These are phyloP conservation scores for Hedychridium roseum DNA, from an alignment of 2,888 invertebrate genomes.

Conservation along the genomic window DNA sequence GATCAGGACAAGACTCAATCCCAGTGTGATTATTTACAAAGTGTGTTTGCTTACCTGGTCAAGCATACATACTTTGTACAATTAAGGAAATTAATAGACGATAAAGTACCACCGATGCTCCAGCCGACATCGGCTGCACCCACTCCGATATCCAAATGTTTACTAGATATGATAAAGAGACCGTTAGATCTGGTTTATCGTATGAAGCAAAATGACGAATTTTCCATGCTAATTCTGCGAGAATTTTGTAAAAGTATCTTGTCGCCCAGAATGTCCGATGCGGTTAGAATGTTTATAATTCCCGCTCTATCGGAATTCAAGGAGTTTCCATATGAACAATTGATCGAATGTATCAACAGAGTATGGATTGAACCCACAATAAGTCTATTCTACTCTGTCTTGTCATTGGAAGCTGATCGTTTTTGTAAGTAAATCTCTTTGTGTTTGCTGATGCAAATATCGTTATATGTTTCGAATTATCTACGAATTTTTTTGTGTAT, in stretches of 20 bases:
- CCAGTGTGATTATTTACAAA: constrained; percentile 44
- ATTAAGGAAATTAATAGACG: constrained; percentile 75
- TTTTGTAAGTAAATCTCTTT: constrained; percentile 68
- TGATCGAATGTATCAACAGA: constrained; percentile 65
- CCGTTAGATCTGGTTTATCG: constrained; percentile 73
- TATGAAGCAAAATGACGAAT: constrained; percentile 60
- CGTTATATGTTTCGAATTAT: not conserved
- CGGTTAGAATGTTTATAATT: constrained; percentile 75
- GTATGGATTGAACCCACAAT: constrained; percentile 66
- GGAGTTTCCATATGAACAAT: constrained; percentile 65
- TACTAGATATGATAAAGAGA: constrained; percentile 79
- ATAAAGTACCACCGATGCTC: constrained; percentile 74
- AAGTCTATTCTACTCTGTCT: constrained; percentile 74
- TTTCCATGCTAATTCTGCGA: constrained; percentile 66
- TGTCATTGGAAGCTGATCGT: constrained; percentile 72
- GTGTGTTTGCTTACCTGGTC: constrained; percentile 55
- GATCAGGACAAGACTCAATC: constrained; percentile 52
- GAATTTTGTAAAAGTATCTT: constrained; percentile 75
- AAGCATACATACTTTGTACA: constrained; percentile 73
- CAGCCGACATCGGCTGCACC: constrained; percentile 75
- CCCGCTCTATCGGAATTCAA: constrained; percentile 70
- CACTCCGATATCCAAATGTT: constrained; percentile 75
- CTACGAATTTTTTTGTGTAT: constrained; percentile 6
- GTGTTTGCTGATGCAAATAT: not conserved
- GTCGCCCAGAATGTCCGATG: constrained; percentile 72